Percentiles rank a stretch among this genome's conserved stretches.
Conservation (phyloP, 2,113 vertebrate species). For the Vulpes ferrilata region DNA sequence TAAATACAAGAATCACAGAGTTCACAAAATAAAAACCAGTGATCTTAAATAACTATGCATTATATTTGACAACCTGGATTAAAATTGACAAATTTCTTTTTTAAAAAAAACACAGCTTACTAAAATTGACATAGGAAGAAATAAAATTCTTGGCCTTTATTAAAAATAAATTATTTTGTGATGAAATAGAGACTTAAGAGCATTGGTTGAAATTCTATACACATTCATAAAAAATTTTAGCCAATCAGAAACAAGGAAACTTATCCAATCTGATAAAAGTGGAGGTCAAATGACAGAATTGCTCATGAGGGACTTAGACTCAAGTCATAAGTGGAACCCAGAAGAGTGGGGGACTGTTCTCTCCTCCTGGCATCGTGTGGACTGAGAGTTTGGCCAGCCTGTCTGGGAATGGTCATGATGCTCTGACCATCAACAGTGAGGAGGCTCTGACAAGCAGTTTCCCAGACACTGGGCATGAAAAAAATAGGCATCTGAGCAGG, state of each 20-base stretch:
- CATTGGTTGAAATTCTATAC: neutral
- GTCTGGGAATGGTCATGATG: neutral
- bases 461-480: neutral
- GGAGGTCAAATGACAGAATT: neutral
- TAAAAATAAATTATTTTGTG: conserved; percentile 2
- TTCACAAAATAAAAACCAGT: neutral
- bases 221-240: neutral
- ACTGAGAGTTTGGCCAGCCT: neutral
- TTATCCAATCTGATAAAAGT: neutral
- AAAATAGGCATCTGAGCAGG: neutral
- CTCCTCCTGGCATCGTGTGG: neutral
- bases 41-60: neutral
- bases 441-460: neutral
- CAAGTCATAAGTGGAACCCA: neutral
- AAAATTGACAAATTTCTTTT: neutral
- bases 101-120: neutral
- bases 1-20: neutral
- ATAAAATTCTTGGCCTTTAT: neutral
- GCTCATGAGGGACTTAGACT: neutral
- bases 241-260: neutral
- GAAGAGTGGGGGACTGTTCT: neutral
- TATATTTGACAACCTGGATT: conserved; percentile 5
- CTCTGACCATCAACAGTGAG: neutral
- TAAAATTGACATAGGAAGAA: conserved; percentile 56
- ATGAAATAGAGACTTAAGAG: conserved; percentile 5